Evolutionary conservation across 2,113 vertebrate species (phyloP).

Genomic region (Saguinus imperator): DNA sequence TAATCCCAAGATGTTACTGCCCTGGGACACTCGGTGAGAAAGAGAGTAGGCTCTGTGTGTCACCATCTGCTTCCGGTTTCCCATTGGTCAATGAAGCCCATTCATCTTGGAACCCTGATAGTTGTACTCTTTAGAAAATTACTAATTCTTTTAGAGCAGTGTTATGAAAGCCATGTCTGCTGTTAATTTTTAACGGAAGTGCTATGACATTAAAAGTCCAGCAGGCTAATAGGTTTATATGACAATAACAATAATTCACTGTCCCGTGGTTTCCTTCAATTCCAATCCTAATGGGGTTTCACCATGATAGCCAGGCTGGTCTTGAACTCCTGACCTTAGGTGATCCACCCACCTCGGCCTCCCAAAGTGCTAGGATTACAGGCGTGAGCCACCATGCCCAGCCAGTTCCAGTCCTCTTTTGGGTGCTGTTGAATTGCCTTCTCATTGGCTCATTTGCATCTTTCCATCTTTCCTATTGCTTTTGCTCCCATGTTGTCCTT

Average conservation of each 20-base stretch:
- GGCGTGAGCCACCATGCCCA: no score
- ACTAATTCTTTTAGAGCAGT: constrained; percentile 2
- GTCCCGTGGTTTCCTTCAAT: background rate
- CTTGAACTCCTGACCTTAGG: no score
- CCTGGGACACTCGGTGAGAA: background rate
- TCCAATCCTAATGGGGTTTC: background rate
- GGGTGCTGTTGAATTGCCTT: constrained; percentile 9
- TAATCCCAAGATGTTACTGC: background rate
- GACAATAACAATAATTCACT: constrained; percentile 6
- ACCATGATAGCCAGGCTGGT: no score
- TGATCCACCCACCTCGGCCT: no score
- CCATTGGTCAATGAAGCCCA: background rate
- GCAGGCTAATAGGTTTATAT: constrained; percentile 5
- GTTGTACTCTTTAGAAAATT: constrained; percentile 23
- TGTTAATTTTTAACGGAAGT: constrained; percentile 51
- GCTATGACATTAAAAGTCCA: constrained; percentile 46
- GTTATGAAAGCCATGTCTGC: constrained; percentile 47
- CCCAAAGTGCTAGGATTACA: no score
- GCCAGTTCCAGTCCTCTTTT: background rate
- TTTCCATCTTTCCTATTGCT: constrained; percentile 37
- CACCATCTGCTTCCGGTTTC: background rate
- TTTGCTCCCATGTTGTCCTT: background rate
- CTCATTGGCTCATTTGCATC: constrained; percentile 23
- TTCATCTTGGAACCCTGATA: background rate
- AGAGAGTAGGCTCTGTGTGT: background rate